Conservation (phyloP, 2,888 invertebrate species). For the Drosophila eohydei region DNA sequence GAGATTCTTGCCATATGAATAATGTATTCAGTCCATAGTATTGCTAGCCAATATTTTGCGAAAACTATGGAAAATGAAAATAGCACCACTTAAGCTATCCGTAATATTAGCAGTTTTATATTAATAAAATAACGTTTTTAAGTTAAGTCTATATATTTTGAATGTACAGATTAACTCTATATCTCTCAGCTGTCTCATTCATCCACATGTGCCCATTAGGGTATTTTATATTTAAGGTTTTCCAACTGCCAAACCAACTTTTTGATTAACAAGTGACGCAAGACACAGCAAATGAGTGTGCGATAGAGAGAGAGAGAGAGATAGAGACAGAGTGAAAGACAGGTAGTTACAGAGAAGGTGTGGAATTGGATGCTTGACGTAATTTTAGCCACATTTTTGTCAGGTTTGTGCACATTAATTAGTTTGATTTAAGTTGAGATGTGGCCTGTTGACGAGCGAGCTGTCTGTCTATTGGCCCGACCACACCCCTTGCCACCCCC, state of each 20-base stretch:
- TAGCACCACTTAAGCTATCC: not conserved
- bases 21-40: no score
- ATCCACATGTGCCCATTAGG: not conserved
- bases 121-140: not conserved
- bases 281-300: not conserved
- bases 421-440: constrained; percentile 73
- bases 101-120: not conserved
- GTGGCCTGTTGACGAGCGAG: constrained; percentile 45
- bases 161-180: not conserved
- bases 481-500: not conserved
- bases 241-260: constrained; percentile 28
- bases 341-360: not conserved
- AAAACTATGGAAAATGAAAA: not conserved
- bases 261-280: constrained; percentile 35
- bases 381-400: constrained; percentile 55
- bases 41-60: not conserved
- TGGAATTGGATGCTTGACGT: constrained; percentile 7
- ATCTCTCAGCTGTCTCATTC: not conserved
- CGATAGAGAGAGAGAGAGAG: not conserved
- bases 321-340: not conserved
- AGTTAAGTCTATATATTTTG: not conserved
- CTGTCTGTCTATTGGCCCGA: constrained; percentile 40
- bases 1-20: no score
- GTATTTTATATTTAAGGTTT: constrained; percentile 19
- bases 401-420: constrained; percentile 68